Evolutionary conservation across 2,888 invertebrate species (phyloP).

Genomic region (Aspidiotus destructor): DNA sequence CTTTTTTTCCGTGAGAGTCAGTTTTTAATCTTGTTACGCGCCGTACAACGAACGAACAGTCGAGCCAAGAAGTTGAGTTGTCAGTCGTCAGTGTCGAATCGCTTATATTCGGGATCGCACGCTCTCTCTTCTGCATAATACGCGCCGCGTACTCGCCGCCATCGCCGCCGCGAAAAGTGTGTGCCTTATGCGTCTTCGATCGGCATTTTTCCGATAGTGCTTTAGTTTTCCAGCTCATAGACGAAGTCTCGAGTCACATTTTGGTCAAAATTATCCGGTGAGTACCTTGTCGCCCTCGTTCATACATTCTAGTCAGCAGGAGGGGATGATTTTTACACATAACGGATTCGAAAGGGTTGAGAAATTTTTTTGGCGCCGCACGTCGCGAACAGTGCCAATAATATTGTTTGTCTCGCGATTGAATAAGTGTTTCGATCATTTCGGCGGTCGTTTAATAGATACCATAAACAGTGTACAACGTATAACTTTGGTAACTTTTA

Average conservation of each 20-base stretch:
- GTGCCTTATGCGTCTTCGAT: constrained; percentile 24
- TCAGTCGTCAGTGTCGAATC: constrained; percentile 24
- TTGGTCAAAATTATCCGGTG: constrained; percentile 18
- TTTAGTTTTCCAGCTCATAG: neutral
- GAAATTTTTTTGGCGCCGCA: neutral
- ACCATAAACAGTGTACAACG: too few relatives aligned
- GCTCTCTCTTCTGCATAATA: constrained; percentile 23
- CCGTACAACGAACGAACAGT: neutral
- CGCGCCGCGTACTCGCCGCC: constrained; percentile 6
- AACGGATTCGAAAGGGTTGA: neutral
- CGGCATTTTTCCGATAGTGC: constrained; percentile 9
- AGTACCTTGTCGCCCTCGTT: constrained; percentile 12
- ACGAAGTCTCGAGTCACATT: constrained; percentile 1
- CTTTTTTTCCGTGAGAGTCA: too few relatives aligned
- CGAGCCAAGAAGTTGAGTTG: constrained; percentile 16
- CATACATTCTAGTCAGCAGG: neutral
- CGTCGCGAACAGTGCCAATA: neutral
- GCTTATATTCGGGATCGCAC: constrained; percentile 15
- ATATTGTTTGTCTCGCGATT: too few relatives aligned
- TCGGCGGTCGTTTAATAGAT: too few relatives aligned
- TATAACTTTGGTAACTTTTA: too few relatives aligned
- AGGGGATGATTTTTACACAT: neutral
- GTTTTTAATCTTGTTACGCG: constrained; percentile 9
- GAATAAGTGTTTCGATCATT: too few relatives aligned
- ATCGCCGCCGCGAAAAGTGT: neutral